Percentiles rank a stretch among this genome's conserved stretches.
phyloP scores from a whole-genome alignment of 2,888 invertebrate genomes.

The Heliconius ethilla region DNA sequence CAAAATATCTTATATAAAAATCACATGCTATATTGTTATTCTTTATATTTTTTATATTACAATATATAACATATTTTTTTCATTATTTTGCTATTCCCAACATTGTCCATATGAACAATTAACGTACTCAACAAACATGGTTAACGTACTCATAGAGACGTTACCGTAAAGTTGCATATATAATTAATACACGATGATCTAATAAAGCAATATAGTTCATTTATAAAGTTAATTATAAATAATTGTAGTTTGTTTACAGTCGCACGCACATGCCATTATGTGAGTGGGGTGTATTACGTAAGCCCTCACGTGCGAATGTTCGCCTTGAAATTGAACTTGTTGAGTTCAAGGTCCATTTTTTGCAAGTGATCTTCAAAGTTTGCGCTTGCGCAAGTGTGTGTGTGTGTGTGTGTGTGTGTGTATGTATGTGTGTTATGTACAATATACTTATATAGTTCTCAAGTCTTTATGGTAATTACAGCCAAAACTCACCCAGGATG shows the following conservation, averaged over 20 bases:
- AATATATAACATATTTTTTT: background rate
- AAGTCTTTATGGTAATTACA: constrained; percentile 44
- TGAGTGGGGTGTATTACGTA: constrained; percentile 63
- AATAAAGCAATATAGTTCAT: constrained; percentile 24
- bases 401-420: too few relatives aligned
- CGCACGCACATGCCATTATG: constrained; percentile 44
- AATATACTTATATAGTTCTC: constrained; percentile 39
- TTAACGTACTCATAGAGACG: background rate
- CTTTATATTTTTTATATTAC: background rate
- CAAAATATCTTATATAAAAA: too few relatives aligned
- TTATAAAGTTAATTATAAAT: constrained; percentile 28
- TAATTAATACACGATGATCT: background rate
- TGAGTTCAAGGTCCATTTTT: constrained; percentile 80
- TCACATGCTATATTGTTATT: too few relatives aligned
- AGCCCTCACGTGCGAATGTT: constrained; percentile 58
- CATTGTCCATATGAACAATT: background rate
- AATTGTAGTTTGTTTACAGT: constrained; percentile 44
- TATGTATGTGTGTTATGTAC: constrained; percentile 36
- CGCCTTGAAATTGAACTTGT: constrained; percentile 77
- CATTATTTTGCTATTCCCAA: background rate
- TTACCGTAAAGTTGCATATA: background rate
- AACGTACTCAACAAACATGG: too few relatives aligned
- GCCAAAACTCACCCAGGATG: constrained; percentile 30
- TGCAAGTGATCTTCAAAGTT: constrained; percentile 67
- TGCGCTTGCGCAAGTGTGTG: constrained; percentile 43